Evolutionary conservation across 2,113 vertebrate species (phyloP), one percentile per base, ranked within the genome.

Genomic region (Hippolais icterina): DNA sequence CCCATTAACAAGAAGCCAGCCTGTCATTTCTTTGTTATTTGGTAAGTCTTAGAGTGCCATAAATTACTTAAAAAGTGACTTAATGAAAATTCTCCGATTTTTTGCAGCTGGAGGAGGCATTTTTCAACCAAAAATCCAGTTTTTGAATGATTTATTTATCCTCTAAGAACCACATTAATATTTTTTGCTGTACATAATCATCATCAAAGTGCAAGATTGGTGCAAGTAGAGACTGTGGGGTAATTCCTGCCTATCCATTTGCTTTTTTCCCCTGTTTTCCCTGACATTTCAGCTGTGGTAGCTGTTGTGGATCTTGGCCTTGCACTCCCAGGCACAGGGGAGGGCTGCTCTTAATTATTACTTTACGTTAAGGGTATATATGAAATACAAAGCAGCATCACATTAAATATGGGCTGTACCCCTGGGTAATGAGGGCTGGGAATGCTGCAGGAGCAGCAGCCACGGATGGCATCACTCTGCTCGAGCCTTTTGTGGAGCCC

Each of bases 291-390:
- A 42, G 35, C 91, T 92, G 68, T 53, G 49, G 88, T 82, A 69
- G 83, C 92, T 5, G 0, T 57, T 90, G 88, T 83, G 77, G 83
- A 91, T 94, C 77, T 83, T 90, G 88, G 79, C 79, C 64, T 81
- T 89, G 41, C 65, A 10, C 41, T 86, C 3, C 22, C 15, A 50
- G 49, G 79, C 57, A 27, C 20, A 10, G 21, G 11, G 87, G 69
- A 94, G 91, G 77, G 83, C 89, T 94, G 90, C 79, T 79, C 78
- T 97, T 97, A 95, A 95, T 97, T 96, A 95, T 83, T 93, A 15
- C 83, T 97, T 97, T 92, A 89, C 85, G 33, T 93, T 96, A 83
- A 91, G 95, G 78, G 63, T 87, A 65, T 49, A 5, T 79, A 53
- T 56, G 89, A 59, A 52, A 56, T 53, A 64, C 35, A 75, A 37